phyloP scores from a whole-genome alignment of 2,888 invertebrate genomes.

The Lymantria dispar region DNA sequence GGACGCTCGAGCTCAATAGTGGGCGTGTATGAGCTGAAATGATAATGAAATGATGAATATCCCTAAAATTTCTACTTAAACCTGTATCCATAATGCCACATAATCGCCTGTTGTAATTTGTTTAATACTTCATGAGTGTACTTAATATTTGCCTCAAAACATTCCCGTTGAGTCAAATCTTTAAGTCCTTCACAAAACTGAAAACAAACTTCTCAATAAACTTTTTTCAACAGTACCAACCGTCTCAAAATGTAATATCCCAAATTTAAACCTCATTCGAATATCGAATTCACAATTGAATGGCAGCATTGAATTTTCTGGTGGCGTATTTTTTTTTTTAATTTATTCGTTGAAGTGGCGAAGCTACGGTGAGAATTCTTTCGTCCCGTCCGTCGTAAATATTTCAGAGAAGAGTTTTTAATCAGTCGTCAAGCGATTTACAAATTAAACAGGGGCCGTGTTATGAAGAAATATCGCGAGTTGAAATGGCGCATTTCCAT shows the following conservation, averaged over 20 bases:
- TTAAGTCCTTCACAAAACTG: too few relatives aligned
- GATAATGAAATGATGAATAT: too few relatives aligned
- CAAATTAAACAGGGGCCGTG: constrained; percentile 79
- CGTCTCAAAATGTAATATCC: constrained; percentile 1
- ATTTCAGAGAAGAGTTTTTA: constrained; percentile 79
- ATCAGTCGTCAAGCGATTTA: constrained; percentile 81
- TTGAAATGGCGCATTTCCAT: constrained; percentile 49
- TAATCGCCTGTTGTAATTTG: too few relatives aligned
- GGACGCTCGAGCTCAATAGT: too few relatives aligned
- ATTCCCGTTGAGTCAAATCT: too few relatives aligned
- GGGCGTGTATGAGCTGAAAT: too few relatives aligned
- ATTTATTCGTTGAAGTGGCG: constrained; percentile 32
- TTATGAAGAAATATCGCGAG: constrained; percentile 78
- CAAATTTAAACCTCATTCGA: constrained; percentile 11
- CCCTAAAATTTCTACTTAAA: too few relatives aligned
- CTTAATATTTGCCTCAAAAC: too few relatives aligned
- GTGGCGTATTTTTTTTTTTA: constrained; percentile 25
- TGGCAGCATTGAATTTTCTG: constrained; percentile 19
- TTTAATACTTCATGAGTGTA: too few relatives aligned
- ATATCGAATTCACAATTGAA: constrained; percentile 23
- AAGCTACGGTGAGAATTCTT: constrained; percentile 27
- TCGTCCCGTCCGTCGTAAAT: constrained; percentile 56
- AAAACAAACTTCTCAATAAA: background rate
- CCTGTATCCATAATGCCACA: too few relatives aligned
- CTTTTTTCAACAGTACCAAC: constrained; percentile 23